Evolutionary conservation across 2,888 invertebrate genomes (phyloP), one percentile per base, ranked within the genome.

Genomic region (Mantis religiosa): DNA sequence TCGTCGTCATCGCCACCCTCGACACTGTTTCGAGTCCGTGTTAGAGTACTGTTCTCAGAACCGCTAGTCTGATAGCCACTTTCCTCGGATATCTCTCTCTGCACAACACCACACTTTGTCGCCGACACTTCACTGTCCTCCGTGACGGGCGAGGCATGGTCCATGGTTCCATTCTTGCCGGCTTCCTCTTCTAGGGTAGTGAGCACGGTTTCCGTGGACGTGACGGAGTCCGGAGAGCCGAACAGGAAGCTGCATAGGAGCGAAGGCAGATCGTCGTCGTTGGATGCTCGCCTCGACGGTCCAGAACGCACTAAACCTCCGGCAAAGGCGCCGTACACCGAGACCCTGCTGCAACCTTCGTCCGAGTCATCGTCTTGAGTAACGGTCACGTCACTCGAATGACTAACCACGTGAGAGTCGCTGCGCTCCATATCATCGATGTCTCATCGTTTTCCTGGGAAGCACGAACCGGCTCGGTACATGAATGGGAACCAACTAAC

Each of bases 141-240:
- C 15, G 34, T 82, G 20, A 34, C 30, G 30, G 82, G n/a, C 82
- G 87, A 87, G 4, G 86, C 81, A 87, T 30, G 82, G 81, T 87
- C 88, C 88, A 88, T 88, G 27, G 71, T 83, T 54, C 88, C 88
- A 88, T 88, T 83, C 84, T 88, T 83, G 34, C 82, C 34, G 82
- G 82, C 41, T n/a, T 87, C 87, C 82, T 87, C 87, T 82, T 87
- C 87, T 25, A 87, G 82, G 6, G 41, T 82, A 6, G 87, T 87
- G n/a, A 87, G 81, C 12, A 34, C 87, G 12, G 87, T 87, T 6
- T 87, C 87, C 14, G 82, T 82, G 25, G 87, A 87, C 30, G 82
- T 87, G 20, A 41, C 87, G 14, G 88, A 88, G 71, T 83, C 88
- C 25, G 88, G 88, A 9, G 88, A 88, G 9, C 88, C 88, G 84